A percentile compares a stretch with the other conserved stretches of the same genome.
phyloP scores from a whole-genome alignment of 2,888 invertebrate genomes.

The Pterostichus niger region DNA sequence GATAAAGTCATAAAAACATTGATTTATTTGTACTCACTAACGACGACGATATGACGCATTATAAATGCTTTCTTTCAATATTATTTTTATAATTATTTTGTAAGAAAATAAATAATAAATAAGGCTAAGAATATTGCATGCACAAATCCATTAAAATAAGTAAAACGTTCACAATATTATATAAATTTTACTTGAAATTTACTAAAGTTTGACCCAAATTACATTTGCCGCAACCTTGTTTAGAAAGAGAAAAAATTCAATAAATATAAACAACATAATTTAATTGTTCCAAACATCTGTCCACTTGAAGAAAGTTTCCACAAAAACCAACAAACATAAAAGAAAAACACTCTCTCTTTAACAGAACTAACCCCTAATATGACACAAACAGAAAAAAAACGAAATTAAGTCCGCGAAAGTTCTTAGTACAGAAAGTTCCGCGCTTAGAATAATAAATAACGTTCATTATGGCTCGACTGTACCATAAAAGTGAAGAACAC shows the following conservation, averaged over 20 bases:
- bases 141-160: not conserved
- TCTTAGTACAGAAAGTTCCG: slow-evolving; percentile 52
- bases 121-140: not conserved
- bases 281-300: slow-evolving; percentile 39
- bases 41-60: too few species aligned
- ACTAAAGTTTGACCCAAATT: not conserved
- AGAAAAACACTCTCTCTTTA: slow-evolving; percentile 50
- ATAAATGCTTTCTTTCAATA: not conserved
- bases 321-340: slow-evolving; percentile 36
- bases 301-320: slow-evolving; percentile 29
- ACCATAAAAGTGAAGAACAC: slow-evolving; percentile 48
- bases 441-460: slow-evolving; percentile 65
- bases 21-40: slow-evolving; percentile 5
- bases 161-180: not conserved
- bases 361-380: slow-evolving; percentile 46
- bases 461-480: slow-evolving; percentile 43
- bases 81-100: not conserved
- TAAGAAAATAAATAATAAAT: not conserved
- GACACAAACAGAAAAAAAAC: slow-evolving; percentile 59
- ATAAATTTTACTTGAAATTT: not conserved
- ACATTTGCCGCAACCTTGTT: not conserved
- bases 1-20: slow-evolving; percentile 29
- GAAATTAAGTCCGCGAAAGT: slow-evolving; percentile 61
- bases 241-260: not conserved
- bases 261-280: slow-evolving; percentile 27